Evolutionary conservation across 2,113 vertebrate genomes (phyloP).

Genomic region (Zeus faber): DNA sequence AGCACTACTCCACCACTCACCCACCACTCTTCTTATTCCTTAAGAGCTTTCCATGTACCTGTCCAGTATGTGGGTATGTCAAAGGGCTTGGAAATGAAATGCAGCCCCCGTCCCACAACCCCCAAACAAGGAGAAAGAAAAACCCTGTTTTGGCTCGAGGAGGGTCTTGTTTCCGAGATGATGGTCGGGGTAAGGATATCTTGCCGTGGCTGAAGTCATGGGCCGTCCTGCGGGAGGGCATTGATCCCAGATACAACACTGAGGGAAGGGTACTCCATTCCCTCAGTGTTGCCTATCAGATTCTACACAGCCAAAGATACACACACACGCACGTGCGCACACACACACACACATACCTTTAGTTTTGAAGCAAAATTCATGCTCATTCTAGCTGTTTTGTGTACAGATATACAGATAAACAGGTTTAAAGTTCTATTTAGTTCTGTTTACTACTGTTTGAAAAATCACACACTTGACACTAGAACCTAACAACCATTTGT

Average conservation of each 20-base stretch:
- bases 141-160: slow-evolving; percentile 32
- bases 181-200: slow-evolving; percentile 66
- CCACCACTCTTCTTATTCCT: not conserved
- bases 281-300: slow-evolving; percentile 54
- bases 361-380: no score
- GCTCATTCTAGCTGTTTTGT: no score
- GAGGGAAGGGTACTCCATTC: slow-evolving; percentile 47
- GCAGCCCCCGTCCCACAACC: no score
- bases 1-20: no score
- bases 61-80: slow-evolving; percentile 14
- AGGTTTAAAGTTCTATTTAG: slow-evolving; percentile 21
- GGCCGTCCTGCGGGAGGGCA: slow-evolving; percentile 65
- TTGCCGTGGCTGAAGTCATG: slow-evolving; percentile 70
- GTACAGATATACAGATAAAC: slow-evolving; percentile 24
- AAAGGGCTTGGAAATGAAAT: slow-evolving; percentile 45
- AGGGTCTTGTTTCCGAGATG: slow-evolving; percentile 66
- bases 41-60: not conserved
- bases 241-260: slow-evolving; percentile 64
- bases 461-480: slow-evolving; percentile 12
- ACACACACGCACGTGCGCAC: slow-evolving; percentile 19
- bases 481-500: slow-evolving; percentile 27
- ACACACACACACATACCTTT: slow-evolving; percentile 13
- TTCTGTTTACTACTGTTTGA: not conserved
- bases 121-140: slow-evolving; percentile 45
- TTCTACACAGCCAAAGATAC: slow-evolving; percentile 37